Conservation (phyloP, 2,888 invertebrate genomes). For the Leucophenga maculata region DNA sequence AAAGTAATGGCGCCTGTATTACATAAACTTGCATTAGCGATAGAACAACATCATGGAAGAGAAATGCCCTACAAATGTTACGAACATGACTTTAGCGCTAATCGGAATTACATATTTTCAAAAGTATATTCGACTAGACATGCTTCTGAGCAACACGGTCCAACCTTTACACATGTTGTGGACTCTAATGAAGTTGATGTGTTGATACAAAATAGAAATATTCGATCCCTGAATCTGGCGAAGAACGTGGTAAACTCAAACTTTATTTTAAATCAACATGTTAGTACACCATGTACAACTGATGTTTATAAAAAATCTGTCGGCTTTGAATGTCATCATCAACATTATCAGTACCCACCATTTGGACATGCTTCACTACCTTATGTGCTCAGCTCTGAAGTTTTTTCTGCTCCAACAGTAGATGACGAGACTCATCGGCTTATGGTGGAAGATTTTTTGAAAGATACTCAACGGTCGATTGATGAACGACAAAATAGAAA, state of each 20-base stretch:
- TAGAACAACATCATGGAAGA: slow-evolving; percentile 83
- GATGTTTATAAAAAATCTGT: no score
- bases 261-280: no score
- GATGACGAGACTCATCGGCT: slow-evolving; percentile 67
- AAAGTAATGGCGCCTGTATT: slow-evolving; percentile 73
- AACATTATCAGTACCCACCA: background rate
- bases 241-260: no score
- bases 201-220: slow-evolving; percentile 52
- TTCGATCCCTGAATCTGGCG: no score
- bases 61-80: slow-evolving; percentile 80
- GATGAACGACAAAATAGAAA: slow-evolving; percentile 32
- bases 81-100: slow-evolving; percentile 78
- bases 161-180: slow-evolving; percentile 75
- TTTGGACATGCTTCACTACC: no score
- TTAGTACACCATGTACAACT: no score
- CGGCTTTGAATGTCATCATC: background rate
- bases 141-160: slow-evolving; percentile 76
- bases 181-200: slow-evolving; percentile 70
- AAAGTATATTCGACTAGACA: slow-evolving; percentile 81
- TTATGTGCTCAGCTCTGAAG: background rate
- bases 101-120: slow-evolving; percentile 76
- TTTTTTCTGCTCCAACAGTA: slow-evolving; percentile 29
- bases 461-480: no score
- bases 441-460: slow-evolving; percentile 68
- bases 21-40: slow-evolving; percentile 77